These are phyloP conservation scores for Sebastes paucispinis DNA, from an alignment of 2,797 vertebrate species.

Conservation along the genomic window DNA sequence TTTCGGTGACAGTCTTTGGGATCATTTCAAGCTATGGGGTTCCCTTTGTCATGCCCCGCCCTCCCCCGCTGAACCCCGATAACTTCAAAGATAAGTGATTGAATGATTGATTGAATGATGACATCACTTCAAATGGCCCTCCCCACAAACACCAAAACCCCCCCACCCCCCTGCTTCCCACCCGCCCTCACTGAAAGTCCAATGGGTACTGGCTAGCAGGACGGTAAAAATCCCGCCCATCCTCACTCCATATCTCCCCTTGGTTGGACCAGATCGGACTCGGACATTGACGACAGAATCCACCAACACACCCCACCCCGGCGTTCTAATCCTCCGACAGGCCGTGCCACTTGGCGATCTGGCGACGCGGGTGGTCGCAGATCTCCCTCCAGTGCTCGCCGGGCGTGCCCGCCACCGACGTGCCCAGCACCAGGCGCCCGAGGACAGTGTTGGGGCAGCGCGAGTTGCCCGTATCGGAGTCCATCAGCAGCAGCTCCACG, in stretches of 20 bases:
- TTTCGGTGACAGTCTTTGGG: constrained; percentile 78
- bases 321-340: constrained; percentile 90
- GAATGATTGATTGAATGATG: constrained; percentile 64
- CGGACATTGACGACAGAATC: constrained; percentile 12
- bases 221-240: constrained; percentile 20
- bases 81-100: constrained; percentile 65
- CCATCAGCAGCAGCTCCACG: constrained; percentile 96
- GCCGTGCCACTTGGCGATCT: constrained; percentile 97
- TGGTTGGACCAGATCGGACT: constrained; percentile 16
- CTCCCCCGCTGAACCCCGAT: constrained; percentile 38
- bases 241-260: constrained; percentile 4
- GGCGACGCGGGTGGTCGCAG: constrained; percentile 95
- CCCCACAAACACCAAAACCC: constrained; percentile 36
- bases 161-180: not conserved
- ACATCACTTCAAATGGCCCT: constrained; percentile 67
- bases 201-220: constrained; percentile 39
- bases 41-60: constrained; percentile 37
- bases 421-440: constrained; percentile 89
- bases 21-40: constrained; percentile 70
- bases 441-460: constrained; percentile 85
- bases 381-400: constrained; percentile 99
- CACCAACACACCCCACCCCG: not conserved
- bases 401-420: constrained; percentile 87
- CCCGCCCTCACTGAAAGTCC: constrained; percentile 63
- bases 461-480: constrained; percentile 85